Evolutionary conservation across 2,888 invertebrate species (phyloP), one percentile per base, ranked within the genome.

Genomic region (Prosopocoilus inquinatus): DNA sequence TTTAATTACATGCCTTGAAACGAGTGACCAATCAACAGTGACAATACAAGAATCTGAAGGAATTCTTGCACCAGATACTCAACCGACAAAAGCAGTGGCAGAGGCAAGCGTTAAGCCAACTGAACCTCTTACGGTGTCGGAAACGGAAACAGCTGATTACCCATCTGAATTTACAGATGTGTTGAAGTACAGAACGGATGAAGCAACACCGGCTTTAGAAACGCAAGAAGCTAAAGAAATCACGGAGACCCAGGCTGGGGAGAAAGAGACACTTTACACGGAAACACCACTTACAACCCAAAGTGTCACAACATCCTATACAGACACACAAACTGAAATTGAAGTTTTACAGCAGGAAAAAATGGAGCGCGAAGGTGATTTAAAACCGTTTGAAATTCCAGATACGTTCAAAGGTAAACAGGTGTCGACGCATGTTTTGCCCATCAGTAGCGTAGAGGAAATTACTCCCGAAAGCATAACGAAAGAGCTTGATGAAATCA

Each of bases 31-130:
- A 28, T 80, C 81, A 5, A 80, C 84, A 64, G 79, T 85, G 0
- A 70, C 83, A n/a, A 69, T 85, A 7, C 86, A 88, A 74, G 90
- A 90, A 76, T 82, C 82, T 39, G 88, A 88, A 79, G 80, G 79
- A 44, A 76, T 81, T 44, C 80, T 88, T 20, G 65, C 75, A 9
- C 69, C 80, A 11, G 79, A 79, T 53, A 78, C 79, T 46, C 79
- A 81, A 50, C 84, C 84, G 57, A 75, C 78, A 11, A 69, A 72
- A 53, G 82, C 77, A 15, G 72, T 75, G 44, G 89, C 88, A n/a
- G 82, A 84, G 67, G 69, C 81, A 35, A 81, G 78, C 15, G 64
- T 90, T 7, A 80, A 81, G 58, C 77, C 84, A 20, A 79, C 82
- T 61, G 85, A 87, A 70, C 77, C 85, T 34, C 70, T 89, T 0